Conservation (phyloP, 35 echinoderm and acorn worm species). For the Patiria miniata region DNA sequence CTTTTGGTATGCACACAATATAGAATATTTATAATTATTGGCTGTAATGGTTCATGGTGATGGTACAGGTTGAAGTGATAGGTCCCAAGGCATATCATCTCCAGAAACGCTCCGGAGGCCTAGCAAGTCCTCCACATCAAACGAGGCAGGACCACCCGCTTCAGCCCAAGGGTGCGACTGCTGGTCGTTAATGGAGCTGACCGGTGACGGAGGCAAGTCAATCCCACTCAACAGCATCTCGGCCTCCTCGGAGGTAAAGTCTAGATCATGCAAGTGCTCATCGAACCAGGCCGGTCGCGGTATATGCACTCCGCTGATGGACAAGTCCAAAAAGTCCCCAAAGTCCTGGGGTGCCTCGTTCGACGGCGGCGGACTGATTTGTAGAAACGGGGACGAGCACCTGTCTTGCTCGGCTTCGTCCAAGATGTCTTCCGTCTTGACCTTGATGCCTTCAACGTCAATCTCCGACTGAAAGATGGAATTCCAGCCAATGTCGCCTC, state of each 20-base stretch:
- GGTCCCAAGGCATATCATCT: constrained; percentile 55
- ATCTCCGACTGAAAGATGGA: constrained; percentile 86
- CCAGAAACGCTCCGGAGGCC: constrained; percentile 54
- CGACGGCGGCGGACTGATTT: constrained; percentile 73
- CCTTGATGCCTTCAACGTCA: constrained; percentile 79
- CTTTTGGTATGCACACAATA: too few relatives aligned
- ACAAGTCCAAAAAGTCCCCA: constrained; percentile 60
- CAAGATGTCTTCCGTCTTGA: constrained; percentile 92
- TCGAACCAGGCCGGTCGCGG: constrained; percentile 84
- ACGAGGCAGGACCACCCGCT: constrained; percentile 12
- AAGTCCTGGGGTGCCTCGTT: constrained; percentile 45
- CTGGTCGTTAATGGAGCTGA: constrained; percentile 67
- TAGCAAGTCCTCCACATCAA: constrained; percentile 75
- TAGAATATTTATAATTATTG: not conserved
- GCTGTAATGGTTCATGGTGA: constrained; percentile 23
- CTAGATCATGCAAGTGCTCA: constrained; percentile 49
- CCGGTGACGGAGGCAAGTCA: constrained; percentile 78
- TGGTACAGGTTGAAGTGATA: constrained; percentile 32
- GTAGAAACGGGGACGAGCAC: constrained; percentile 45
- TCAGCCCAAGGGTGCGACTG: constrained; percentile 94
- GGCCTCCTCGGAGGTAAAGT: constrained; percentile 47
- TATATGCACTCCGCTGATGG: constrained; percentile 78
- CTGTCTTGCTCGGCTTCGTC: constrained; percentile 21
- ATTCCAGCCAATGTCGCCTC: constrained; percentile 79
- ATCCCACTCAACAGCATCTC: constrained; percentile 68